Base-by-base conservation (phyloP, 1,140 invertebrate genomes). In the Archivesica marissinica region DNA sequence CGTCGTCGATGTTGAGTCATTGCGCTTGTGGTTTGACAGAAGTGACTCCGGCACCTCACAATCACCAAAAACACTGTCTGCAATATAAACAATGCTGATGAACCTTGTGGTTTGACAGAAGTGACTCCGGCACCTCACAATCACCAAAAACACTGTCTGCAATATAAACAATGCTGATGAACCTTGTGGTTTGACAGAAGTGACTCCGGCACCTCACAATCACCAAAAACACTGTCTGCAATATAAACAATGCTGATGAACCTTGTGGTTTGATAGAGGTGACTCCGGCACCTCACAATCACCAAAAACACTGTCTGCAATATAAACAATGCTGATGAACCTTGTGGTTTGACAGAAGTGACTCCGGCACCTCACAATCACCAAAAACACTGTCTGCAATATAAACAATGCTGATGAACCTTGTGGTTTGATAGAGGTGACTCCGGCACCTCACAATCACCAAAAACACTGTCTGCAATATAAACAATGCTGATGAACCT, bases 1-100 rank as follows among this genome's bases (percentile, higher is more conserved):
- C 0, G 92, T 93, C 2, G 92, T 91, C 25, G 88, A 75, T 0
- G 84, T 88, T 7, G 92, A 93, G 52, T 91, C 89, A 2, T 90
- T 89, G 2, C 92, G 77, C 41, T 90, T 89, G 79, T 91, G 90
- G 15, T 28, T 68, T 52, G 79, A 35, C 25, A 38, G 54, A 15
- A 47, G 76, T 20, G 74, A 64, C 7, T 33, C n/a, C 61, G 72
- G 33, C 23, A n/a, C 35, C 41, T 50, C 25, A 35, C n/a, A 38
- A 28, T 66, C 25, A 20, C 52, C 47, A 54, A 90, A 91, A 7
- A 91, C 87, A 39, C 88, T 88, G 70, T 92, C 91, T 88, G 79
- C 47, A 85, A 76, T n/a, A n/a, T n/a, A n/a, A n/a, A n/a, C n/a
- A n/a, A n/a, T n/a, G n/a, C n/a, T n/a, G n/a, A n/a, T n/a, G n/a